phyloP scores from a whole-genome alignment of 64 coral and sea anemone species.

The Montipora efflorescens region DNA sequence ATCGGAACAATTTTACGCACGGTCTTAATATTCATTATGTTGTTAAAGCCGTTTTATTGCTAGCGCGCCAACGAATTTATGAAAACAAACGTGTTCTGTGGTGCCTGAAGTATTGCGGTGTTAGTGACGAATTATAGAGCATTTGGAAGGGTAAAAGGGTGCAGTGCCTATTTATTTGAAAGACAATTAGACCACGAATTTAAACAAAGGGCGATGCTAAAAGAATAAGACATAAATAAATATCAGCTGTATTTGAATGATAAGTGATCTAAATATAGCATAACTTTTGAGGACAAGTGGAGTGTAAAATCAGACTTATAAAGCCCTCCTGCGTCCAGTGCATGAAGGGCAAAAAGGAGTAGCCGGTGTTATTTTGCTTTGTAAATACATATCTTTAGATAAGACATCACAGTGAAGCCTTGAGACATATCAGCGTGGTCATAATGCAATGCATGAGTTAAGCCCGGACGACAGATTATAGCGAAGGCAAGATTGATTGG shows the following conservation, averaged over 20 bases:
- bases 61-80: neutral
- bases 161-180: neutral
- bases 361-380: neutral
- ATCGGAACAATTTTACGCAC: neutral
- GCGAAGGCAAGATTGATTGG: neutral
- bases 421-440: too few relatives aligned
- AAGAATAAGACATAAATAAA: neutral
- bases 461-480: neutral
- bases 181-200: neutral
- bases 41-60: neutral
- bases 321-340: slow-evolving; percentile 22
- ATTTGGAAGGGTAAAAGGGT: neutral
- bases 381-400: neutral
- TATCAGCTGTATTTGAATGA: neutral
- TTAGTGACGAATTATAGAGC: neutral
- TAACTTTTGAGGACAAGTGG: slow-evolving; percentile 1
- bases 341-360: neutral
- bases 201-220: neutral
- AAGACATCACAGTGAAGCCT: neutral
- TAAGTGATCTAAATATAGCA: slow-evolving; percentile 31
- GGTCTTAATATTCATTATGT: neutral
- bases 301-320: slow-evolving; percentile 8
- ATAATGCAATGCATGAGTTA: neutral
- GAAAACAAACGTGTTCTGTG: too few relatives aligned
- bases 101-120: too few relatives aligned